Evolutionary conservation across 1,140 invertebrate species (phyloP), one percentile per base, ranked within the genome.

Genomic region (Lepidotrigona ventralis): DNA sequence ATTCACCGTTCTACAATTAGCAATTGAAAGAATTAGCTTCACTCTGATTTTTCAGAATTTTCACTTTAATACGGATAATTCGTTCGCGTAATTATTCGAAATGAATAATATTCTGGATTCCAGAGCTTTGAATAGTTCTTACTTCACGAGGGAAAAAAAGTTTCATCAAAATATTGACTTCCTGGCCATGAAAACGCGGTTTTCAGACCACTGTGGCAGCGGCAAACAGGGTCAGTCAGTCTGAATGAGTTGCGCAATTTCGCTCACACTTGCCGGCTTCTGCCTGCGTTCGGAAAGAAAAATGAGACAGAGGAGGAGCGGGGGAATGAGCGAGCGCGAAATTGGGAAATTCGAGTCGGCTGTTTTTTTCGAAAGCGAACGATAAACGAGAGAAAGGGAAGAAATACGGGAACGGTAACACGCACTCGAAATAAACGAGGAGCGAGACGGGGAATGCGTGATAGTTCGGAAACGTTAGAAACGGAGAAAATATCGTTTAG

Each of bases 401-500:
- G 51, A 76, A 76, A 81, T 76, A 81, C 76, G 23, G 63, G 51
- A 56, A 29, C 9, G 60, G 29, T 21, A 63, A 58, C 60, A 46
- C 72, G 72, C 29, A 33, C n/a, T 51, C n/a, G 68, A 72, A 80
- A 53, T 63, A 51, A 64, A n/a, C 56, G 69, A 53, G 26, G n/a
- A 46, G 23, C 70, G 14, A 29, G 19, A 19, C 17, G 71, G 15
- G 15, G 66, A 33, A 54, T 73, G 58, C 77, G 71, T 39, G 69
- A 66, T 78, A 21, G 53, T 53, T 85, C 72, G 86, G 83, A 56
- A 73, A 79, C 74, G 79, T 90, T 89, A 85, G 79, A 56, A 80
- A 77, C 58, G 79, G 86, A 89, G 39, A 88, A 92, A 89, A 90
- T 89, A 91, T 91, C 83, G 90, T 89, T 88, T 84, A 85, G 79